Conservation (phyloP, 2,797 vertebrate genomes). For the Myripristis murdjan region DNA sequence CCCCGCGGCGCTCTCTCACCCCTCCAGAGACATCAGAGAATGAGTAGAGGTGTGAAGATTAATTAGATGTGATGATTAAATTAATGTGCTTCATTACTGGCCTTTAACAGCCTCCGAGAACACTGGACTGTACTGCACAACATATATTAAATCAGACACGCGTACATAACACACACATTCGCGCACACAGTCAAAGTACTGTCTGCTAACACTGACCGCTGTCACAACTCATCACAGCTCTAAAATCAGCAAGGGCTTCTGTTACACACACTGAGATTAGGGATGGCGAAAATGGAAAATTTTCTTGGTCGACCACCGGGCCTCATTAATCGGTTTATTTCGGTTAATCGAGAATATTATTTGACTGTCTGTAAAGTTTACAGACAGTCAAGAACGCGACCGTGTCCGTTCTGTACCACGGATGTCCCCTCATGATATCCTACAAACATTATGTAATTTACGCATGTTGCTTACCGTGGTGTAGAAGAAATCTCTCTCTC, state of each 20-base stretch:
- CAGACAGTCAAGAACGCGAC: too few relatives aligned
- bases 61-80: constrained; percentile 73
- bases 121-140: constrained; percentile 7
- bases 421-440: too few relatives aligned
- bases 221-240: constrained; percentile 5
- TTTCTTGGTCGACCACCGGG: too few relatives aligned
- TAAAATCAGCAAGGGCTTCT: neutral
- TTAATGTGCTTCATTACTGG: constrained; percentile 69
- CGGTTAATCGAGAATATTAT: too few relatives aligned
- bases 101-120: constrained; percentile 33
- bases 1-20: neutral
- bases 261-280: too few relatives aligned
- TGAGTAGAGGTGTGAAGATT: constrained; percentile 55
- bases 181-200: neutral
- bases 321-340: too few relatives aligned
- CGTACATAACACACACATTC: neutral
- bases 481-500: too few relatives aligned
- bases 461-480: too few relatives aligned
- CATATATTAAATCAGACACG: constrained; percentile 10
- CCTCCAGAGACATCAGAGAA: constrained; percentile 48
- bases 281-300: too few relatives aligned
- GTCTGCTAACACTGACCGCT: constrained; percentile 33
- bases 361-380: too few relatives aligned
- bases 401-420: too few relatives aligned
- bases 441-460: too few relatives aligned